Conservation (phyloP, 23 tunicate species). For the Trididemnum clinides region DNA sequence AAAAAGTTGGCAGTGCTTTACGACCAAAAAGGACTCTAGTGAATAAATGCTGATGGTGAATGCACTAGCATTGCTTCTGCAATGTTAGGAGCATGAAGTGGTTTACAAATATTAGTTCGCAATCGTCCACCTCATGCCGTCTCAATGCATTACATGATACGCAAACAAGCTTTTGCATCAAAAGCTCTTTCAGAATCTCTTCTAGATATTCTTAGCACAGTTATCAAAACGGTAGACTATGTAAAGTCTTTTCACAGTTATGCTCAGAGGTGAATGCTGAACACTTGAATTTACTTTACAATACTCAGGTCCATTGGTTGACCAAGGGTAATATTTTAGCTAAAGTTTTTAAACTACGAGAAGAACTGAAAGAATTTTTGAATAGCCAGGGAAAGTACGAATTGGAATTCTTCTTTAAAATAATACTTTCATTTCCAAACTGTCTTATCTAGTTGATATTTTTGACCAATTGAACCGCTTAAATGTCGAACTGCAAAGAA, state of each 20-base stretch:
- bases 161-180: constrained; percentile 60
- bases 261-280: constrained; percentile 56
- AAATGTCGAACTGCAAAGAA: constrained; percentile 55
- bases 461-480: constrained; percentile 44
- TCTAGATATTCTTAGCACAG: constrained; percentile 52
- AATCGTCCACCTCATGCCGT: constrained; percentile 41
- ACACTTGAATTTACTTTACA: constrained; percentile 49
- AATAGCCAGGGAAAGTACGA: constrained; percentile 35
- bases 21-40: constrained; percentile 29
- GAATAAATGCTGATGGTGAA: constrained; percentile 41
- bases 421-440: constrained; percentile 36
- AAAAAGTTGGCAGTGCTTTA: constrained; percentile 20
- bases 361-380: constrained; percentile 40
- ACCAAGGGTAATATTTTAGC: constrained; percentile 42
- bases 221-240: constrained; percentile 64
- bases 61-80: constrained; percentile 70
- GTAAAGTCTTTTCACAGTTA: constrained; percentile 60
- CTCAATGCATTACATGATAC: constrained; percentile 63
- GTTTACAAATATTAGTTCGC: constrained; percentile 47
- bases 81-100: constrained; percentile 59
- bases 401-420: constrained; percentile 38
- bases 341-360: constrained; percentile 43
- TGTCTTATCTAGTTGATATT: constrained; percentile 54
- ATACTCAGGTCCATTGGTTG: constrained; percentile 47
- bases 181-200: constrained; percentile 56